Conservation (phyloP, 2,888 invertebrate species). For the Idaea dimidiata region DNA sequence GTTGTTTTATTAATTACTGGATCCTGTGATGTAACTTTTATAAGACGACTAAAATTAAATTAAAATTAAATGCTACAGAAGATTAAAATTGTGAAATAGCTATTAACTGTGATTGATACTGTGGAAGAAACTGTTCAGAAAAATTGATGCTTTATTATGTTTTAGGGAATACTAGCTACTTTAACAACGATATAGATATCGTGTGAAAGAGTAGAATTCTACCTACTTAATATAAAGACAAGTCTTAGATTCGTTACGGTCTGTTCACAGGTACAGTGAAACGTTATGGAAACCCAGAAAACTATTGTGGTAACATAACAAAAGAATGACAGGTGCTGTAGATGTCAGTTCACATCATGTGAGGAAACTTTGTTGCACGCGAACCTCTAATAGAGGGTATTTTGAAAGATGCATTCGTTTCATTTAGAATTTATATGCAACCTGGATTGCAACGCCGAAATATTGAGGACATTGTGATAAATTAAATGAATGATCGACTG, state of each 20-base stretch:
- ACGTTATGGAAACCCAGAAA: slow-evolving; percentile 51
- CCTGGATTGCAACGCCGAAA: slow-evolving; percentile 23
- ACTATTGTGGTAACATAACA: slow-evolving; percentile 58
- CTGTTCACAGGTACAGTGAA: slow-evolving; percentile 27
- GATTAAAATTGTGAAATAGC: too few relatives aligned
- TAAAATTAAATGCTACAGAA: too few relatives aligned
- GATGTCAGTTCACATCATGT: slow-evolving; percentile 45
- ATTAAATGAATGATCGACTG: not conserved
- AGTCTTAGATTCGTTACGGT: slow-evolving; percentile 3
- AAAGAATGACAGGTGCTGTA: slow-evolving; percentile 63
- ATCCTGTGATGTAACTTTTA: too few relatives aligned
- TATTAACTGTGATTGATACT: not conserved
- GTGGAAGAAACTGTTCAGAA: not conserved
- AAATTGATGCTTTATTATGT: not conserved
- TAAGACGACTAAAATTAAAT: too few relatives aligned
- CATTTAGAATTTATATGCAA: slow-evolving; percentile 15
- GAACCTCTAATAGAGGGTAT: slow-evolving; percentile 35
- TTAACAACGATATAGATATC: not conserved
- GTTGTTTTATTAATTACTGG: too few relatives aligned
- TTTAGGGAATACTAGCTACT: not conserved
- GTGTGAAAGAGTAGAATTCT: not conserved
- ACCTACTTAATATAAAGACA: not conserved
- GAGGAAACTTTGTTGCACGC: slow-evolving; percentile 51
- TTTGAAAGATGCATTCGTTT: slow-evolving; percentile 36
- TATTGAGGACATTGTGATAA: not conserved